Conservation (phyloP, 2,797 vertebrate species). For the Fringilla coelebs region DNA sequence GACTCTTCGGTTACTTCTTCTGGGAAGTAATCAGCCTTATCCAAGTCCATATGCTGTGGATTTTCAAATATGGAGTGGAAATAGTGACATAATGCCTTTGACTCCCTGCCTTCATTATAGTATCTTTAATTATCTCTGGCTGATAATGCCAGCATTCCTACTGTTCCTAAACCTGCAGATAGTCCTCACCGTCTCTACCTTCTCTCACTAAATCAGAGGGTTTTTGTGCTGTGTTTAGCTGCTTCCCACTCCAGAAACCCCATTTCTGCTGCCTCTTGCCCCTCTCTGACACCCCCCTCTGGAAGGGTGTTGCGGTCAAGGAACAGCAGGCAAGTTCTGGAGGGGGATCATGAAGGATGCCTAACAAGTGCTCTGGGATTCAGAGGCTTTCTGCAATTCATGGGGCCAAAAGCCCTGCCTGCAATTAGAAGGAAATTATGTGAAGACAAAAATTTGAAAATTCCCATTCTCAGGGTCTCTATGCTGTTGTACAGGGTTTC, state of each 20-base stretch:
- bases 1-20: not conserved
- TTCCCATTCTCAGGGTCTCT: not conserved
- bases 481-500: not conserved
- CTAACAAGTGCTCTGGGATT: not conserved
- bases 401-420: not conserved
- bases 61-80: constrained; percentile 13
- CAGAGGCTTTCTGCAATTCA: not conserved
- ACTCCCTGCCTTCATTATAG: not conserved
- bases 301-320: not conserved
- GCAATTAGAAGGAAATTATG: not conserved
- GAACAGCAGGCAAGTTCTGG: not conserved
- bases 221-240: not conserved
- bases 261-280: not conserved
- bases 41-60: not conserved
- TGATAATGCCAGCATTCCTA: not conserved
- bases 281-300: not conserved
- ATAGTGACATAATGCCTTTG: not conserved
- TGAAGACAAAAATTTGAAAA: not conserved
- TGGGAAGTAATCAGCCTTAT: constrained; percentile 15
- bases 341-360: not conserved
- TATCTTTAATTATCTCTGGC: not conserved
- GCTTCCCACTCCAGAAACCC: not conserved
- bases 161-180: not conserved
- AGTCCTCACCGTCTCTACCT: not conserved
- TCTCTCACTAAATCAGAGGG: not conserved